A percentile compares a stretch with the other conserved stretches of the same genome.
These are phyloP conservation scores for Aphidius gifuensis DNA, from an alignment of 1,140 invertebrate genomes.

Conservation along the genomic window DNA sequence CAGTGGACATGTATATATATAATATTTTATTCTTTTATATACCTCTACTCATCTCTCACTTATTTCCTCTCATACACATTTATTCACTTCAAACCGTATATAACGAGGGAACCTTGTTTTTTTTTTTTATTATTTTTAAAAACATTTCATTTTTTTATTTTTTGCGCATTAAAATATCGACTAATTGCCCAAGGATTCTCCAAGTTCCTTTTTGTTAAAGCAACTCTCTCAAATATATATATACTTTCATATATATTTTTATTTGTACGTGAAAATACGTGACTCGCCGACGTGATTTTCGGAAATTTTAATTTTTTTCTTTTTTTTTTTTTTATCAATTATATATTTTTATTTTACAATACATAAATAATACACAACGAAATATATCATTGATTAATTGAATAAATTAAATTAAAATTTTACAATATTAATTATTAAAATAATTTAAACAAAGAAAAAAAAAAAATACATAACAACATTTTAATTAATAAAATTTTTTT, in stretches of 20 bases:
- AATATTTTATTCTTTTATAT: constrained; percentile 14
- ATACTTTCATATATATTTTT: constrained; percentile 31
- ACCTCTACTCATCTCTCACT: neutral
- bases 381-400: no score
- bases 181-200: constrained; percentile 55
- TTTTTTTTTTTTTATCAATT: constrained; percentile 10
- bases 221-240: no score
- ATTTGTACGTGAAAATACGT: constrained; percentile 35
- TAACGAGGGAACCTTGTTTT: constrained; percentile 41
- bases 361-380: neutral
- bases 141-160: constrained; percentile 44
- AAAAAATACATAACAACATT: no score
- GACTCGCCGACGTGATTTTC: constrained; percentile 42
- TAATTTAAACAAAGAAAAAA: no score
- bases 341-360: constrained; percentile 1
- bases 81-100: constrained; percentile 22
- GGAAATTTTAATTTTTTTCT: constrained; percentile 32
- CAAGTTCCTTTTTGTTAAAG: constrained; percentile 26
- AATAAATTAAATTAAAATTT: no score
- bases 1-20: constrained; percentile 2
- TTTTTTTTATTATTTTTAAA: no score
- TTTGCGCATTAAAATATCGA: constrained; percentile 57
- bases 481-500: no score
- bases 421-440: no score
- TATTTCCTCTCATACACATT: neutral